Evolutionary conservation across 1,140 invertebrate genomes (phyloP).

Genomic region (Metopolophium dirhodum): DNA sequence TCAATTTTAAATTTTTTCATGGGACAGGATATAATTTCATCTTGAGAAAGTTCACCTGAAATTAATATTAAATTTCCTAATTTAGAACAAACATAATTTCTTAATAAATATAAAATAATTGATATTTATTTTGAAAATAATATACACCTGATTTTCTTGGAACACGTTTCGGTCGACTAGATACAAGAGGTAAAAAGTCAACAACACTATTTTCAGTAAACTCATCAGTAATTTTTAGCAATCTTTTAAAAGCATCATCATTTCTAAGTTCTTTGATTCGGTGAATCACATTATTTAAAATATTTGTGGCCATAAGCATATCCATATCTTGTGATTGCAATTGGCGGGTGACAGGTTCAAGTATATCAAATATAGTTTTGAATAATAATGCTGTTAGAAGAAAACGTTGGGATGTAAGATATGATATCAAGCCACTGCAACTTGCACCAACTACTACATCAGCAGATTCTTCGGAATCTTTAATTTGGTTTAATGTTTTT

Average conservation of each 20-base stretch:
- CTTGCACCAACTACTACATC: not conserved
- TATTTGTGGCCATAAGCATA: constrained; percentile 10
- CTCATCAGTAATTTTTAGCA: not conserved
- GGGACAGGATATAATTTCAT: not conserved
- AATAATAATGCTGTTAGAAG: not conserved
- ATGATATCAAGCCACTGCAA: not conserved
- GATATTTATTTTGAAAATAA: not conserved
- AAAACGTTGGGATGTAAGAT: not conserved
- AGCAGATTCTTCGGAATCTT: not conserved
- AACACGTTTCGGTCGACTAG: not conserved
- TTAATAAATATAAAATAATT: not conserved
- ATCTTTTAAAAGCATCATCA: not conserved
- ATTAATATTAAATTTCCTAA: not conserved
- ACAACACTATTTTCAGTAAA: not conserved
- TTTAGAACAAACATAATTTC: not conserved
- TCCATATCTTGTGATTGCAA: not conserved
- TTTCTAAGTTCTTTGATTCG: not conserved
- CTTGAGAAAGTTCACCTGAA: not conserved
- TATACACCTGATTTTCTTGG: constrained; percentile 18
- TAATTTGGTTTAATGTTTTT: not conserved
- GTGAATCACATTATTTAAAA: not conserved
- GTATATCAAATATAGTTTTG: not conserved
- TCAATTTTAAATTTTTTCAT: constrained; percentile 13
- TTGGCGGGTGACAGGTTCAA: not conserved
- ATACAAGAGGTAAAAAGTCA: not conserved